phyloP scores from a whole-genome alignment of 2,888 invertebrate species.

The Drosophila planitibia region DNA sequence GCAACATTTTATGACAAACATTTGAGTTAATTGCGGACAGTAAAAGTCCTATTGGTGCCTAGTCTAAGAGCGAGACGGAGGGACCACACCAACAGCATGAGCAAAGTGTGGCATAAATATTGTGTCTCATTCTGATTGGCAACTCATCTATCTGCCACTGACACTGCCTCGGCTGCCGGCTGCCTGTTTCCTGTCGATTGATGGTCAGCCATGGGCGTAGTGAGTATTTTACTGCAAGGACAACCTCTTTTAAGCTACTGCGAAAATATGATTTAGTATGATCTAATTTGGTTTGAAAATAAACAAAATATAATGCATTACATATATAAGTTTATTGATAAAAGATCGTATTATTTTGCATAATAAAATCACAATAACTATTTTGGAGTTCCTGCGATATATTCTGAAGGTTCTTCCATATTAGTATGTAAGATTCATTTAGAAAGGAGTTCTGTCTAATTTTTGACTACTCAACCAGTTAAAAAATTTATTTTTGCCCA shows the following conservation, averaged over 20 bases:
- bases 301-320: not conserved
- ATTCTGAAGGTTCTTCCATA: not conserved
- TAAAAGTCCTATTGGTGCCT: constrained; percentile 33
- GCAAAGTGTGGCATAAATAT: constrained; percentile 76
- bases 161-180: constrained; percentile 3
- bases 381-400: not conserved
- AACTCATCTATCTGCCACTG: constrained; percentile 67
- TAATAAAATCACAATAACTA: not conserved
- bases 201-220: not conserved
- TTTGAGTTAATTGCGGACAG: constrained; percentile 78
- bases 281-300: not conserved
- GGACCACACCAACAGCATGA: constrained; percentile 65
- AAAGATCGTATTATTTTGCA: not conserved
- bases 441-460: not conserved
- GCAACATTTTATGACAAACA: constrained; percentile 79
- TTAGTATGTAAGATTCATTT: not conserved
- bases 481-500: not conserved
- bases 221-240: not conserved
- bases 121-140: constrained; percentile 73
- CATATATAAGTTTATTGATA: not conserved
- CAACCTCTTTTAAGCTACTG: not conserved
- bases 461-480: not conserved
- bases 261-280: not conserved
- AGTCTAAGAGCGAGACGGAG: not conserved
- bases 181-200: not conserved